phyloP scores from a whole-genome alignment of 1,140 invertebrate genomes.

The Philaenus spumarius region DNA sequence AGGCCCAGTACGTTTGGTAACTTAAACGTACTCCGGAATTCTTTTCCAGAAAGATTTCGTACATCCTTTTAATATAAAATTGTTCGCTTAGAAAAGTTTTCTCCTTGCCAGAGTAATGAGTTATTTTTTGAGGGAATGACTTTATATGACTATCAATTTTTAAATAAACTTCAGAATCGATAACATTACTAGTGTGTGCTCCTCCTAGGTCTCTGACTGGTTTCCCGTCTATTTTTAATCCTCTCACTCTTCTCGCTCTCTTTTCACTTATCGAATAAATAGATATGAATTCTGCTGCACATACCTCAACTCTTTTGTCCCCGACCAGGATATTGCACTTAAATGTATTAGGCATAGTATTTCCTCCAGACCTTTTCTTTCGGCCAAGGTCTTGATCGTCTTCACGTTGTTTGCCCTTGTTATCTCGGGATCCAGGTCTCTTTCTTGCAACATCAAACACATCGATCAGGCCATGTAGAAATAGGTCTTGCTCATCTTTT shows the following conservation, averaged over 20 bases:
- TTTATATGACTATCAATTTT: background rate
- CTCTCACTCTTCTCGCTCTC: background rate
- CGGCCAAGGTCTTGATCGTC: background rate
- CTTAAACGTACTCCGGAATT: background rate
- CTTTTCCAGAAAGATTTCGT: background rate
- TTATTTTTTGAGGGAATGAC: background rate
- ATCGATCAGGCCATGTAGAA: background rate
- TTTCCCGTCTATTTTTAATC: background rate
- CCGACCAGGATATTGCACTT: background rate
- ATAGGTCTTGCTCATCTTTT: background rate
- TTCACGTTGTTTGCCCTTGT: background rate
- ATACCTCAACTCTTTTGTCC: background rate
- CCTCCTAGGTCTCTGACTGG: background rate
- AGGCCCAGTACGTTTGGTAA: slow-evolving; percentile 25
- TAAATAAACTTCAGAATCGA: background rate
- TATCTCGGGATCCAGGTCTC: background rate
- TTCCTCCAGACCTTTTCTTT: background rate
- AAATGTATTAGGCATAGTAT: background rate
- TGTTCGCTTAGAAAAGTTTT: background rate
- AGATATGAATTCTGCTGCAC: background rate
- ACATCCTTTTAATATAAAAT: background rate
- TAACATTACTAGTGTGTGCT: background rate
- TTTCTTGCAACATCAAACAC: background rate
- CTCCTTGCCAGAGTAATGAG: background rate
- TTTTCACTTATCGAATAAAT: background rate